Base-by-base conservation (phyloP, 1,140 invertebrate species). In the Euura lappo region DNA sequence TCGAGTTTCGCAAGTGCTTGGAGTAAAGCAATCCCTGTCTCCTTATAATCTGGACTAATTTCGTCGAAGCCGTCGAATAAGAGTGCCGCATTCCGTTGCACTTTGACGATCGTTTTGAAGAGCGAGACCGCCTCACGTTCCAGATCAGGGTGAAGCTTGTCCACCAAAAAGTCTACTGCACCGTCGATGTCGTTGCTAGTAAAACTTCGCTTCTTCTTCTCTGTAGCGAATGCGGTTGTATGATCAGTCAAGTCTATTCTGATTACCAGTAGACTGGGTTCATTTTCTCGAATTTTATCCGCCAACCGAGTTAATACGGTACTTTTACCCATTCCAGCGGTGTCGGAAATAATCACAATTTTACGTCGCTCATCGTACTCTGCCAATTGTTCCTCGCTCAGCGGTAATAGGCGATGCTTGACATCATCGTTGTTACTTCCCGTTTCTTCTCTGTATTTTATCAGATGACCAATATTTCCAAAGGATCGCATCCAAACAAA, bases 31-130 rank as follows among this genome's bases (percentile, higher is more conserved):
- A 45, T 43, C 7, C 71, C 69, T 28, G 43, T 43, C 43, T 71
- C 45, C 45, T 73, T n/a, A 46, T 51, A 71, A 47, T 44, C 2
- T 2, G 45, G 69, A 46, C 65, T 73, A 51, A 73, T 73, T 71
- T 73, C 72, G 71, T 73, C 72, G 60, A 73, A 73, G 6, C 72
- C 72, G 71, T 73, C 72, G 43, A 73, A 71, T 13, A 73, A 45
- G 2, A 73, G 43, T 10, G 13, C 69, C 8, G 71, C 51, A 11
- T 43, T n/a, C 6, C 70, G 64, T 10, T 7, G 47, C 47, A 13
- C 70, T 68, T 71, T 8, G n/a, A 68, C 1, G 8, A 10, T 68
- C 6, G 11, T 8, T 28, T 42, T 42, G n/a, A 68, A 71, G 10
- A 71, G 6, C 13, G 2, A 8, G 7, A 69, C 42, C 70, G 68